Evolutionary conservation across 35 echinoderm and acorn worm species (phyloP), one percentile per base, ranked within the genome.

Genomic region (Hemicentrotus pulcherrimus): DNA sequence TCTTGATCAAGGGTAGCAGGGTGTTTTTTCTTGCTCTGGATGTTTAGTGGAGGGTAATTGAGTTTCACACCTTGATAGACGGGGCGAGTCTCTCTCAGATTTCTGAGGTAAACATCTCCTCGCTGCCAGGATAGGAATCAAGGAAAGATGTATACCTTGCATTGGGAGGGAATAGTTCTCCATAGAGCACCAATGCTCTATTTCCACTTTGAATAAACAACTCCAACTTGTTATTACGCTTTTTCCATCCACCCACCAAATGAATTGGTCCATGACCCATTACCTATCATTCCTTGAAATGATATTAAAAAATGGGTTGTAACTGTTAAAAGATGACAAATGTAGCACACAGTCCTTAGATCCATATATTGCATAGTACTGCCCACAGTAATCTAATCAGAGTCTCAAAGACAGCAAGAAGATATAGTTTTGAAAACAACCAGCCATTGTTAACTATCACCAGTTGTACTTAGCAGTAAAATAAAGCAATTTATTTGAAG

Each of bases 21-120:
- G 65, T 78, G 65, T 78, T 78, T n/a, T 59, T 78, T 78, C 19
- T 7, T 78, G 65, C 65, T 78, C 22, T 78, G 65, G 65, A 78
- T 78, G 65, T 78, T 78, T 24, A 78, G 65, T 78, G 65, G 65
- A 22, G 65, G 65, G 65, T 78, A 78, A 78, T 78, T 78, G 65
- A 78, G 65, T 78, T 78, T 78, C 65, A 78, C 65, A 78, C 65
- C 65, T 78, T 78, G 65, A 15, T 28, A 7, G 65, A 78, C 65
- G 28, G 65, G 65, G 65, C 65, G 2, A n/a, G 65, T 78, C 65
- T 71, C 61, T 78, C 65, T 28, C 50, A 55, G 65, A 28, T 78
- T n/a, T 78, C 65, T 78, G 65, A 78, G 65, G 65, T 7, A 78
- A 78, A 78, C 65, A 78, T 18, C 65, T 70, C 50, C 50, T 71